Conservation (phyloP, 2,113 vertebrate genomes). For the Psilopsiagon aymara region DNA sequence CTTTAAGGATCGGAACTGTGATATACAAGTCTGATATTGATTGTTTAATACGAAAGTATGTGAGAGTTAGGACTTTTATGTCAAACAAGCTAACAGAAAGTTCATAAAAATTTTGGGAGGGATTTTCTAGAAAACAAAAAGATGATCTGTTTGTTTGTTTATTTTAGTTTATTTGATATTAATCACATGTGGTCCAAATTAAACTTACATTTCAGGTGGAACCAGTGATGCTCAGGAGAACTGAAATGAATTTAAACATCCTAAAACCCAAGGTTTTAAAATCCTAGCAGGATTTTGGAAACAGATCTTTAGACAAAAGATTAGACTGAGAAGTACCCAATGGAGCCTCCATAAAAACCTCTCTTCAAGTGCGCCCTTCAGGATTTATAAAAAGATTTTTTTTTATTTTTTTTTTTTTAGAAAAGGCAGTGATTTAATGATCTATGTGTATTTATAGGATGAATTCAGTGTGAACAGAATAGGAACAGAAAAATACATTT, state of each 20-base stretch:
- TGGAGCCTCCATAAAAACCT: not conserved
- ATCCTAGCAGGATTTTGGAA: not conserved
- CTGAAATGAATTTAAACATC: not conserved
- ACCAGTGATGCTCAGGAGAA: not conserved
- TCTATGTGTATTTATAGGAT: not conserved
- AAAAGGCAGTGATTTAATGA: not conserved
- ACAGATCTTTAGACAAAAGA: not conserved
- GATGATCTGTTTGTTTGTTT: not conserved
- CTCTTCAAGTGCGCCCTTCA: not conserved
- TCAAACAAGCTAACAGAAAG: not conserved
- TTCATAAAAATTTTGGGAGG: not conserved
- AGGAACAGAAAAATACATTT: not conserved
- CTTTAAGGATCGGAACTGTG: not conserved
- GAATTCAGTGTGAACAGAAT: not conserved
- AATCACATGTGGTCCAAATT: not conserved
- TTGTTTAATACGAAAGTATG: not conserved
- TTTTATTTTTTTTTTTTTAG: not conserved
- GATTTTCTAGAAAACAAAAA: not conserved
- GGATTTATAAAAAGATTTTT: not conserved
- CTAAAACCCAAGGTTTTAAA: rapidly evolving
- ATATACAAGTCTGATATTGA: not conserved
- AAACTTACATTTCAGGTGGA: not conserved
- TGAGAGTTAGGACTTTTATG: not conserved
- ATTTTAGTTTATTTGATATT: not conserved
- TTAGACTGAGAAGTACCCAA: not conserved